These are phyloP conservation scores for Nycticorax nycticorax DNA, from an alignment of 2,113 vertebrate species.

Conservation along the genomic window DNA sequence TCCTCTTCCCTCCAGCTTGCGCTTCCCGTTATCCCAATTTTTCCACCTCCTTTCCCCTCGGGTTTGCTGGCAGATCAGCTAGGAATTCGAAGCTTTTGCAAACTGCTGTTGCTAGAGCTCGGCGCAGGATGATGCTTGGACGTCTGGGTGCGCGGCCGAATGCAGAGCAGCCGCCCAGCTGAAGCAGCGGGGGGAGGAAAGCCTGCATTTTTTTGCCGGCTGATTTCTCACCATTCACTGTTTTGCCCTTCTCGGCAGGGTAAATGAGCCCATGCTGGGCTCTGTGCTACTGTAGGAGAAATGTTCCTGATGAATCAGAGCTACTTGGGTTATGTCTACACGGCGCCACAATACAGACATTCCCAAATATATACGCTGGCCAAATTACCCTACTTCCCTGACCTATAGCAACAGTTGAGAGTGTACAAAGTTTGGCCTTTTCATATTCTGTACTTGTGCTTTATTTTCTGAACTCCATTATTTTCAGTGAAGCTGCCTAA, in stretches of 20 bases:
- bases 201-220: not conserved
- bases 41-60: not conserved
- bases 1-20: not conserved
- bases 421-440: not conserved
- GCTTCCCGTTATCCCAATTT: not conserved
- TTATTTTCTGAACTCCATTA: not conserved
- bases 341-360: not conserved
- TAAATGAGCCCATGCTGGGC: not conserved
- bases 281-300: not conserved
- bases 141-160: not conserved
- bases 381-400: not conserved
- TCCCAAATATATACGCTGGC: not conserved
- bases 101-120: not conserved
- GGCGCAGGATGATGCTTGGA: fast-evolving
- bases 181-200: not conserved
- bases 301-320: not conserved
- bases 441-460: not conserved
- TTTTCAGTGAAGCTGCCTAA: not conserved
- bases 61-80: not conserved
- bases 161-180: not conserved
- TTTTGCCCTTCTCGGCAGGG: not conserved
- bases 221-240: not conserved
- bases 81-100: not conserved
- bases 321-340: not conserved
- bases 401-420: not conserved